phyloP scores from a whole-genome alignment of 2,888 invertebrate species.

The Dasypolia templi region DNA sequence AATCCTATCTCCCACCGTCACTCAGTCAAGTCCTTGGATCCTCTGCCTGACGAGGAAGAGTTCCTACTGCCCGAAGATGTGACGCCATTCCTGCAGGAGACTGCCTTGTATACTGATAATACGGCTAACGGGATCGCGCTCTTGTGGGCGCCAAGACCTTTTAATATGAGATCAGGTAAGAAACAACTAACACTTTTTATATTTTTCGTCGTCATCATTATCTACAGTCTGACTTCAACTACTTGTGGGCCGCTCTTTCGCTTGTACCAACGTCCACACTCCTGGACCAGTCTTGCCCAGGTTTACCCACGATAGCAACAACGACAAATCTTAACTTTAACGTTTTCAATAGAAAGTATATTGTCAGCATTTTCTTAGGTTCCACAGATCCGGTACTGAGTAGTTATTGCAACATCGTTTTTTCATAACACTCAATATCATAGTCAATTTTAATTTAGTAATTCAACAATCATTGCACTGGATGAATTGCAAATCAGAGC shows the following conservation, averaged over 20 bases:
- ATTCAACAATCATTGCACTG: conserved; percentile 11
- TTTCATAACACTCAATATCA: conserved; percentile 3
- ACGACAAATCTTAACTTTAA: neutral
- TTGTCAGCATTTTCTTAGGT: neutral
- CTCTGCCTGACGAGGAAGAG: conserved; percentile 97
- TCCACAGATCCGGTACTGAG: neutral
- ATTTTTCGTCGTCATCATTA: neutral
- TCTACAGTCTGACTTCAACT: too few relatives aligned
- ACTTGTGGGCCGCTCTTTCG: neutral
- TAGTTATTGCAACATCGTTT: neutral
- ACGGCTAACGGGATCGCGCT: conserved; percentile 99
- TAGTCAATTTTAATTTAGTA: neutral
- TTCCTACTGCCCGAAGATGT: conserved; percentile 97
- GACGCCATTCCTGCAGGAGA: conserved; percentile 97
- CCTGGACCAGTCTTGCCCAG: neutral
- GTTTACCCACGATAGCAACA: too few relatives aligned
- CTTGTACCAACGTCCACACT: neutral
- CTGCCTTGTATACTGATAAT: conserved; percentile 99
- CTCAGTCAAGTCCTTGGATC: conserved; percentile 95
- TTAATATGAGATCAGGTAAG: conserved; percentile 97
- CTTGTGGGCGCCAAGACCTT: conserved; percentile 99
- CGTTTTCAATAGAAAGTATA: neutral
- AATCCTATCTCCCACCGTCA: conserved; percentile 99
- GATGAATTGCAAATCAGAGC: neutral
- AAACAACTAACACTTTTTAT: too few relatives aligned